Evolutionary conservation across 2,113 vertebrate species (phyloP).

Genomic region (Ictidomys tridecemlineatus): DNA sequence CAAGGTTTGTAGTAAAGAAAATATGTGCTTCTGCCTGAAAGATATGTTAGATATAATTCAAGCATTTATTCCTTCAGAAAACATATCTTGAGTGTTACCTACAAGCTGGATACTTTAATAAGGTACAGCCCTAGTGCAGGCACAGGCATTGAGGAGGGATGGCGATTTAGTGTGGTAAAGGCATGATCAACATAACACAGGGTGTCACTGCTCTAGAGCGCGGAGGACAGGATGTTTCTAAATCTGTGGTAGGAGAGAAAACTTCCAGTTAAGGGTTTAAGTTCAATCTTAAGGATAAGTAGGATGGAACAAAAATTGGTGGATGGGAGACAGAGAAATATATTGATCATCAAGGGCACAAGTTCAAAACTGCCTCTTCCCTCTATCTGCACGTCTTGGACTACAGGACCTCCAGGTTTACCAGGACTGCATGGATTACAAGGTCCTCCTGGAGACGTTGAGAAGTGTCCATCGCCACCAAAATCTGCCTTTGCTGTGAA

Average conservation of each 20-base stretch:
- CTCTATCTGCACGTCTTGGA: neutral
- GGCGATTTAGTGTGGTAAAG: neutral
- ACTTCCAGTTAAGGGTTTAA: neutral
- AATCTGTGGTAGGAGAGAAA: too few relatives aligned
- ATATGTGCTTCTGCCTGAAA: neutral
- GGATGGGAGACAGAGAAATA: neutral
- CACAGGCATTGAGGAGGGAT: neutral
- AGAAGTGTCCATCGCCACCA: neutral
- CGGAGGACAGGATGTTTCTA: too few relatives aligned
- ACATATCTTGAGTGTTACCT: neutral
- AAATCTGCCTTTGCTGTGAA: neutral
- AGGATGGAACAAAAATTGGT: neutral
- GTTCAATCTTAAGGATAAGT: neutral
- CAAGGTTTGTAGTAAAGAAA: neutral
- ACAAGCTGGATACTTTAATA: neutral
- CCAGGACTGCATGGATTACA: neutral
- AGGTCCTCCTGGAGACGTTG: neutral
- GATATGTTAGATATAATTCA: neutral
- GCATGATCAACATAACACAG: too few relatives aligned
- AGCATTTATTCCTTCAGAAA: neutral
- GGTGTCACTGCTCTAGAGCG: neutral
- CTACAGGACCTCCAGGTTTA: neutral
- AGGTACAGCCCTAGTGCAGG: neutral
- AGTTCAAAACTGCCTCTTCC: too few relatives aligned
- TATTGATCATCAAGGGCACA: too few relatives aligned